These are phyloP conservation scores for Drosophila rellima DNA, from an alignment of 2,888 invertebrate species.

Conservation along the genomic window DNA sequence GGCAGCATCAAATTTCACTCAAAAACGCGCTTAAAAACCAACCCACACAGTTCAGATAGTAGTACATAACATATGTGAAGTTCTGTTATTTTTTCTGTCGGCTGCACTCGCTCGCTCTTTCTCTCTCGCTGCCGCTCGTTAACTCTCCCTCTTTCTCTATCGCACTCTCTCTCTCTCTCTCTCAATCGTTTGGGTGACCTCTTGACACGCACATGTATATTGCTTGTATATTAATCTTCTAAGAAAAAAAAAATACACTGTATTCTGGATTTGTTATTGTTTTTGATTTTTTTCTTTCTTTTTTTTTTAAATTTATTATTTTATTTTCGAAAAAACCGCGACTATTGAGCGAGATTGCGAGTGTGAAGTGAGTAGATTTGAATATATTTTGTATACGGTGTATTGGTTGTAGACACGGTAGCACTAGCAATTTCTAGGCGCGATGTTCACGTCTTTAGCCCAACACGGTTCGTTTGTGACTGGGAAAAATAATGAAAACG, in stretches of 20 bases:
- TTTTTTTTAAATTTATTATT: constrained; percentile 9
- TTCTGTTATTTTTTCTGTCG: constrained; percentile 23
- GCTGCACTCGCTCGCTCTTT: constrained; percentile 46
- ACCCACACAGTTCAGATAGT: constrained; percentile 32
- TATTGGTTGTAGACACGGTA: constrained; percentile 18
- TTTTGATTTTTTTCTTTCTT: constrained; percentile 18
- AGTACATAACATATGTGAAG: constrained; percentile 45
- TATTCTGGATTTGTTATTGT: constrained; percentile 31
- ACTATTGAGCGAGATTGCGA: constrained; percentile 48
- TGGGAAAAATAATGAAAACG: constrained; percentile 76
- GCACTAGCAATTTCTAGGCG: constrained; percentile 50
- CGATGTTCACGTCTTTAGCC: constrained; percentile 84
- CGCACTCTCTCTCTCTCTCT: constrained; percentile 16
- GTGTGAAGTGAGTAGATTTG: constrained; percentile 22
- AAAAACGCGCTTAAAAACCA: constrained; percentile 48
- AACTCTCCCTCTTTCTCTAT: constrained; percentile 28
- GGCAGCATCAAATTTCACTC: constrained; percentile 57
- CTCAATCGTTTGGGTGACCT: constrained; percentile 62
- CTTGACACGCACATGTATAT: constrained; percentile 62
- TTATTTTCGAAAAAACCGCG: constrained; percentile 37
- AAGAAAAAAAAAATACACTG: constrained; percentile 37
- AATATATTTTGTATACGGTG: constrained; percentile 39
- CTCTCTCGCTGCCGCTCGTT: constrained; percentile 17
- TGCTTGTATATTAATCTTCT: constrained; percentile 58
- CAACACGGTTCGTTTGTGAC: constrained; percentile 85